Base-by-base conservation (phyloP, 2,888 invertebrate genomes). In the Agrochola lota region DNA sequence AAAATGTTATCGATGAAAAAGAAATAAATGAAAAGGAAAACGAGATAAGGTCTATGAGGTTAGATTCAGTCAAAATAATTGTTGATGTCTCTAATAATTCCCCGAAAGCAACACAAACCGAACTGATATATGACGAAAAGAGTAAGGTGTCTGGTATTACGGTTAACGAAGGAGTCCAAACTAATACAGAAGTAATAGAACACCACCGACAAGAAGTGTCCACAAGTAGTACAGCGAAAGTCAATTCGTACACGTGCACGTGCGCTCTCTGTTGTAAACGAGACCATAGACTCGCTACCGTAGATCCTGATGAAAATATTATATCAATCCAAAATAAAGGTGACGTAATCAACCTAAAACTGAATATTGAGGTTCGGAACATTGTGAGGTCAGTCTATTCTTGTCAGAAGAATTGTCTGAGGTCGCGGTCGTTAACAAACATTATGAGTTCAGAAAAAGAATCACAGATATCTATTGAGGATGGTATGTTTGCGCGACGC, bases 351-450 rank as follows among this genome's bases (percentile, higher is more conserved):
- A 92, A 93, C 81, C 90, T 96, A 20, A 94, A 91, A 81, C 80
- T 95, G 11, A 91, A 91, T 59, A 92, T 95, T 78, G 91, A 94
- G 86, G 83, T 95, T 26, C 89, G 88, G 78, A 91, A 90, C 70
- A 84, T 77, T 35, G 75, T 84, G n/a, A 84, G 26, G 77, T 35
- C n/a, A 75, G 69, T 35, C 7, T 84, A 68, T 59, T 71, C 76
- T 63, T 81, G 78, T 74, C 82, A 67, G n/a, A 75, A 80, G 35
- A 52, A 60, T 23, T 23, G 55, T 7, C 52, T 26, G 2, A 85
- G 72, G 35, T 68, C 83, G 30, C 80, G 69, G 17, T 90, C 87
- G 8, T 26, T 81, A 69, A 78, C 78, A 55, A 80, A 90, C 35
- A 62, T 89, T 40, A n/a, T 77, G 26, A 85, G 82, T 84, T 74